phyloP scores from a whole-genome alignment of 2,888 invertebrate species.

The Invenusta paracnida region DNA sequence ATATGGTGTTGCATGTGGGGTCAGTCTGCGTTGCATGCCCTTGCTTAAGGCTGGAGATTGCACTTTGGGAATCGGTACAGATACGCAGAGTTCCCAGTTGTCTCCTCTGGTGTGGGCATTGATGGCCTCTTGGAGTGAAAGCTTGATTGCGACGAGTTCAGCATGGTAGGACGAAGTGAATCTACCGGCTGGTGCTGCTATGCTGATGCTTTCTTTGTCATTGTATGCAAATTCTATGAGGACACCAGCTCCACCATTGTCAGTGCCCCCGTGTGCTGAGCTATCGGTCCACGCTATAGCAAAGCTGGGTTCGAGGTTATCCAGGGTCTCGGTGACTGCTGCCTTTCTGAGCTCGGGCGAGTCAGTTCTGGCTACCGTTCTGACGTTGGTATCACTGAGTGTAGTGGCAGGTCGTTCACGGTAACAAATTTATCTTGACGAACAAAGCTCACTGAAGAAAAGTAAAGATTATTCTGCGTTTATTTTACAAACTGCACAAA shows the following conservation, averaged over 20 bases:
- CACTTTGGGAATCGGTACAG: neutral
- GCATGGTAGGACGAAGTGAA: neutral
- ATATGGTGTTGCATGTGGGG: no score
- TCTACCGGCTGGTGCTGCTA: neutral
- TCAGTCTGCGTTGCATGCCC: no score
- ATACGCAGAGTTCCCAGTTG: neutral
- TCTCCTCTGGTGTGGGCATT: neutral
- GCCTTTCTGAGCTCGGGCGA: neutral
- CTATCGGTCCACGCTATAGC: neutral
- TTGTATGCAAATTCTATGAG: neutral
- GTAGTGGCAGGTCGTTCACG: no score
- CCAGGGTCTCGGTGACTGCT: neutral
- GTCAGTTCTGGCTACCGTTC: neutral
- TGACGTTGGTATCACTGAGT: neutral
- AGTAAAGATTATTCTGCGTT: no score
- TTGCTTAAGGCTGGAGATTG: neutral
- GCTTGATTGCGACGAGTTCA: neutral
- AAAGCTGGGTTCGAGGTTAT: neutral
- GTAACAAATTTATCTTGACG: no score
- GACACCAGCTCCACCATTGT: neutral
- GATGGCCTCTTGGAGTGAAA: neutral
- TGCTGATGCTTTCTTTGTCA: neutral
- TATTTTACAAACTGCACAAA: no score
- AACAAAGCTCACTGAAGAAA: no score
- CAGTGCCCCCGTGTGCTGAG: neutral